Evolutionary conservation across 1,140 invertebrate genomes (phyloP), one percentile per base, ranked within the genome.

Genomic region (Sinonovacula constricta): DNA sequence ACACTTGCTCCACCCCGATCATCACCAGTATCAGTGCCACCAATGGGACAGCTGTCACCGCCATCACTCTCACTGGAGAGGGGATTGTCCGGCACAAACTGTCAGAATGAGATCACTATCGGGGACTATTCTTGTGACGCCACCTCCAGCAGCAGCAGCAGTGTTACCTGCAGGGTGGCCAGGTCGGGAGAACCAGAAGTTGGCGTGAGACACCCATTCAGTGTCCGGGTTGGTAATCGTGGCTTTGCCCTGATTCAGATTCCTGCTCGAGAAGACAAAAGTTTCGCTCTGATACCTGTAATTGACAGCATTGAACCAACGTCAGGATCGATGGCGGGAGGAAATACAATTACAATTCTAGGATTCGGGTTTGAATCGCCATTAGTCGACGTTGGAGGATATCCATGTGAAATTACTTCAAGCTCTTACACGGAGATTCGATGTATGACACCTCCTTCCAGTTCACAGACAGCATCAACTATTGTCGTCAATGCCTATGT

Each of bases 21-120:
- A 66, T 87, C 4, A 81, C 76, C 3, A 26, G 30, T 2, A 51
- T 88, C 3, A 78, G 62, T 36, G 66, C 60, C 15, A 71, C 57
- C 22, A 79, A 81, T 31, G 83, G 81, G 15, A 85, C 83, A 36
- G 56, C 71, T n/a, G 22, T 54, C 4, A 83, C 82, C 18, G 59
- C 36, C 15, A 77, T 88, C 24, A 71, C 71, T 10, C 45, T 87
- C 14, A 63, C 26, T 33, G 39, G 39, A 15, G n/a, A 31, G 10
- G 83, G 83, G 85, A 5, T 87, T 88, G 30, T 81, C 66, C 15
- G 26, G 57, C 0, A 80, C 26, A 5, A 14, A 66, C 15, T 86
- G 85, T 60, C 80, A 83, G 59, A 86, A 86, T 60, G 81, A 85
- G 45, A 63, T 87, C 3, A 60, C 2, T 3, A 49, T 87, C 34